Conservation (phyloP, 2,797 vertebrate genomes). For the Xenopus petersii region DNA sequence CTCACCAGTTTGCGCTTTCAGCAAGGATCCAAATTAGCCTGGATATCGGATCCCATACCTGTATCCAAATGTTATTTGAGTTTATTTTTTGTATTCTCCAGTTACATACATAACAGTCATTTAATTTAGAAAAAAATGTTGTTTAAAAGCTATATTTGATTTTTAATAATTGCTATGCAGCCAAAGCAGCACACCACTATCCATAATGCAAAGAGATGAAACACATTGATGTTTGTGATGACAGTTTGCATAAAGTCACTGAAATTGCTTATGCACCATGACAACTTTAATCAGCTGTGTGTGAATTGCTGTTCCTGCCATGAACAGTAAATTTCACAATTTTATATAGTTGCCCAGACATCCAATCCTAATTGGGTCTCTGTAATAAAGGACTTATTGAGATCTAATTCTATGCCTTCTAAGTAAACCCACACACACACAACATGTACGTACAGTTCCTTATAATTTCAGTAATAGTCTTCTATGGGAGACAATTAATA, state of each 20-base stretch:
- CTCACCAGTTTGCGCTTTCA: no score
- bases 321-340: background rate
- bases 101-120: no score
- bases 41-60: no score
- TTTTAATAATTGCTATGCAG: no score
- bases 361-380: constrained; percentile 5
- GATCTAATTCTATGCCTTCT: background rate
- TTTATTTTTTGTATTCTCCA: no score
- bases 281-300: constrained; percentile 30
- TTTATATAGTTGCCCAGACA: background rate
- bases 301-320: constrained; percentile 9
- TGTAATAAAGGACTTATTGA: constrained; percentile 4
- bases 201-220: background rate
- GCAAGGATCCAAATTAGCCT: no score
- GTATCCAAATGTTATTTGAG: no score
- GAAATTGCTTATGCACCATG: constrained; percentile 8
- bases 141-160: no score
- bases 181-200: background rate
- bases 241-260: constrained; percentile 14
- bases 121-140: no score
- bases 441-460: background rate
- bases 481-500: background rate
- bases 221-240: constrained; percentile 21
- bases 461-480: background rate
- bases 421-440: background rate